A percentile compares a stretch with the other conserved stretches of the same genome.
Evolutionary conservation across 2,797 vertebrate species (phyloP).

Genomic region (Emydoidea blandingii): DNA sequence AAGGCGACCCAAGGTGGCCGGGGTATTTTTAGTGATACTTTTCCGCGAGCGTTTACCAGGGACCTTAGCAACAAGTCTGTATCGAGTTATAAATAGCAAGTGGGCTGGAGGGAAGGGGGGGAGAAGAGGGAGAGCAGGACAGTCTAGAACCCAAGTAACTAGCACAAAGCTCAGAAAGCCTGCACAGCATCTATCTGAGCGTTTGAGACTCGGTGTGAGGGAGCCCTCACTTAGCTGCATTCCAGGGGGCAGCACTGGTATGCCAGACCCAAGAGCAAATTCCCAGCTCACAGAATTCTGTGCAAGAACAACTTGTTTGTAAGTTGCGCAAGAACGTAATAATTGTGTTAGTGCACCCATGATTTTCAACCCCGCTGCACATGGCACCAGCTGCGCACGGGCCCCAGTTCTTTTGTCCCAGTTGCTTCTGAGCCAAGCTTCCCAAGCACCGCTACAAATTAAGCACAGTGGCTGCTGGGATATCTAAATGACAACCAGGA

Average conservation of each 20-base stretch:
- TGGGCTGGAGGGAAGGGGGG: slow-evolving; percentile 23
- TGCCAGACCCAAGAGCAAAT: background rate
- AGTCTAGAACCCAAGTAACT: slow-evolving; percentile 67
- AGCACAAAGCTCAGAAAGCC: slow-evolving; percentile 56
- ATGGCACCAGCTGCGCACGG: background rate
- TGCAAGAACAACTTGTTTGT: slow-evolving; percentile 51
- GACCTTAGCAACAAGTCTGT: slow-evolving; percentile 80
- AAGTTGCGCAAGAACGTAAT: too few species aligned
- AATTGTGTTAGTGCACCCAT: background rate
- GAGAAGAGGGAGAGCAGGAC: slow-evolving; percentile 28
- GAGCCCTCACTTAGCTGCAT: slow-evolving; percentile 50
- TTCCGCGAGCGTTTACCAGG: slow-evolving; percentile 65
- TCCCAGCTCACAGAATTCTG: slow-evolving; percentile 35
- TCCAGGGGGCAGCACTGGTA: slow-evolving; percentile 39
- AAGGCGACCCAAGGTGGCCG: slow-evolving; percentile 71
- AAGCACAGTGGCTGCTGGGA: background rate
- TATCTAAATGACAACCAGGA: background rate
- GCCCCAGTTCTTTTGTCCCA: background rate
- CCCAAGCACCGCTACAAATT: background rate
- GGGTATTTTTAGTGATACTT: slow-evolving; percentile 79
- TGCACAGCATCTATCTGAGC: slow-evolving; percentile 26
- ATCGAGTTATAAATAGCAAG: slow-evolving; percentile 74
- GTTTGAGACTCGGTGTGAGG: slow-evolving; percentile 26
- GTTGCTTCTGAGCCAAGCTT: background rate
- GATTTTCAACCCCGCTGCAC: background rate